Evolutionary conservation across 1,140 invertebrate species (phyloP), one percentile per base, ranked within the genome.

Genomic region (Parapsyche elsis): DNA sequence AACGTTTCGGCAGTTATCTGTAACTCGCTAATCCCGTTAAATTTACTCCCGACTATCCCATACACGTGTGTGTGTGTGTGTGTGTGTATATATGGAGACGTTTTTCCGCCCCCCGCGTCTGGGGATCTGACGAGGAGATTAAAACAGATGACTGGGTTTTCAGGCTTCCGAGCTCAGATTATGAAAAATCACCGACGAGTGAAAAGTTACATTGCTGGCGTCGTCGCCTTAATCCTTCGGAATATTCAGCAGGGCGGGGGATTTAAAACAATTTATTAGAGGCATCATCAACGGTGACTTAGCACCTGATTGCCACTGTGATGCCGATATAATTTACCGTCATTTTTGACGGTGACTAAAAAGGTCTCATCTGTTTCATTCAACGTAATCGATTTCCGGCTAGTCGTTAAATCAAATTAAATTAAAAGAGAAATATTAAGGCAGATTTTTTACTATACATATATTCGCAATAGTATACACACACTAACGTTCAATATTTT

Each of bases 11-110:
- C 71, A 76, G 77, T 79, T 82, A 82, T 82, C 81, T 71, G 75
- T 78, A 78, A 74, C 78, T 61, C 53, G 53, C 76, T 82, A 82
- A 82, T 82, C 74, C 81, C 78, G 77, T 81, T 81, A 79, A 81
- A 81, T 76, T 77, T 38, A 76, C 49, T 23, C 53, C 14, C 30
- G n/a, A 19, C 26, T 53, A 2, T 53, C 12, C 49, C 10, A 53
- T 53, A 53, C 16, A 12, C 12, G 49, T 53, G 10, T 12, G 49
- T 53, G 10, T 12, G 10, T 12, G 10, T 53, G 10, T 53, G 49
- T 53, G 2, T 53, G 49, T 53, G 49, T 53, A 10, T 53, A 26
- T 71, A 26, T 9, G 24, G 26, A 16, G 70, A 71, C 70, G 70
- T 26, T 71, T 71, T 38, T 75, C 44, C 12, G 7, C 46, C 49